Evolutionary conservation across 2,888 invertebrate species (phyloP), one percentile per base, ranked within the genome.

Genomic region (Cepaea hortensis): DNA sequence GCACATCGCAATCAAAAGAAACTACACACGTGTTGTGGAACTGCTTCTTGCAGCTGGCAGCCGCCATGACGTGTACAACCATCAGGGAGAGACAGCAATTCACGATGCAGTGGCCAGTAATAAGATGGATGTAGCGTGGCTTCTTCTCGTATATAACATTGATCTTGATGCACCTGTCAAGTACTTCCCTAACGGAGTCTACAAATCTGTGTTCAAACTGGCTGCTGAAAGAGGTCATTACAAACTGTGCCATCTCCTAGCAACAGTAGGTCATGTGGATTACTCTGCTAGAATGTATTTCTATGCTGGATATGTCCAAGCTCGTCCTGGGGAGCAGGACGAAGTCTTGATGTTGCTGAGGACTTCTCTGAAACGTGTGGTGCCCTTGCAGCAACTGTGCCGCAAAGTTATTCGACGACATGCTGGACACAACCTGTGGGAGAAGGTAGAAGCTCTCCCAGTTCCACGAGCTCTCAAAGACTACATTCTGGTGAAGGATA

Each of bases 21-120:
- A 94, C 90, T 94, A 94, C 90, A 93, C 92, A 68, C 91, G 93
- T 70, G 93, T 94, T 83, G 93, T 93, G 18, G 93, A 93, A 68
- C 90, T 93, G 46, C 90, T 94, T 70, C 90, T 94, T 82, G 93
- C 93, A 65, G 93, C 93, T 18, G 92, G 93, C 86, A 92, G 93
- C 83, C 91, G 91, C 7, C 92, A 92, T 73, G 92, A 94, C 87
- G 93, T 94, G 75, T 94, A 93, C 90, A 94, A 94, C 90, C 94
- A 94, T 90, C 93, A 94, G 85, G 93, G 94, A n/a, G 94, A 94
- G 89, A 93, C 93, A n/a, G 93, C 94, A 62, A 91, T 93, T n/a
- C 93, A 92, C 87, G 94, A 94, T 81, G 93, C 93, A 9, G 93
- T 94, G 18, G 90, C 93, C 62, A 93, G 93, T 79, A 94, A 94